These are phyloP conservation scores for Leptestheria dahalacensis DNA, from an alignment of 1,140 invertebrate species.

Conservation along the genomic window DNA sequence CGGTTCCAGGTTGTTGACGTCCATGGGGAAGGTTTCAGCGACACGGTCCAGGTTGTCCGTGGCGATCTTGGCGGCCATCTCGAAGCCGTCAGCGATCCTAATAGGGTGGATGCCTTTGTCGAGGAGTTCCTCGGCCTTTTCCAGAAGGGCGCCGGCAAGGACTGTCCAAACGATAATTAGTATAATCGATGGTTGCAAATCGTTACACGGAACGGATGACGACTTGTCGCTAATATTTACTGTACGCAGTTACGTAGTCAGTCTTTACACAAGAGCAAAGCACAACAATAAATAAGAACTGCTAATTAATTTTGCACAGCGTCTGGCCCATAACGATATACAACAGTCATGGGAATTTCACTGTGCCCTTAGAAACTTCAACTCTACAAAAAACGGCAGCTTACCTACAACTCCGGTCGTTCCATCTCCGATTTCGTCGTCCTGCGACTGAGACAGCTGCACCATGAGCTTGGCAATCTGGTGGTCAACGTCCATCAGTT, in stretches of 20 bases:
- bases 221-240: no score
- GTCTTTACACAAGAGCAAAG: neutral
- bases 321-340: conserved; percentile 13
- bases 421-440: conserved; percentile 99
- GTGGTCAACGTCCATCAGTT: conserved; percentile 98
- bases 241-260: no score
- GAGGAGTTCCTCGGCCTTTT: conserved; percentile 82
- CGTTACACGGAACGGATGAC: no score
- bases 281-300: neutral
- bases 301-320: conserved; percentile 11
- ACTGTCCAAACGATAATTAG: conserved; percentile 39
- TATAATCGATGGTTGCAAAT: no score
- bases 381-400: conserved; percentile 16
- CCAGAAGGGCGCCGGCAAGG: conserved; percentile 76
- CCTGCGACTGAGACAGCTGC: conserved; percentile 94
- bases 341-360: conserved; percentile 11
- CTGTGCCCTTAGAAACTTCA: neutral
- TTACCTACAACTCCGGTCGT: conserved; percentile 93
- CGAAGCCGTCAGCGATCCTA: conserved; percentile 96
- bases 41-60: conserved; percentile 75
- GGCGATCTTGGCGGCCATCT: conserved; percentile 85
- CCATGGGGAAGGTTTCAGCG: conserved; percentile 75
- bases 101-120: conserved; percentile 98
- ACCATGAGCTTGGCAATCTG: conserved; percentile 97
- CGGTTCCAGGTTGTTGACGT: conserved; percentile 65